These are phyloP conservation scores for Zaprionus davidi DNA, from an alignment of 1,140 invertebrate species.

Conservation along the genomic window DNA sequence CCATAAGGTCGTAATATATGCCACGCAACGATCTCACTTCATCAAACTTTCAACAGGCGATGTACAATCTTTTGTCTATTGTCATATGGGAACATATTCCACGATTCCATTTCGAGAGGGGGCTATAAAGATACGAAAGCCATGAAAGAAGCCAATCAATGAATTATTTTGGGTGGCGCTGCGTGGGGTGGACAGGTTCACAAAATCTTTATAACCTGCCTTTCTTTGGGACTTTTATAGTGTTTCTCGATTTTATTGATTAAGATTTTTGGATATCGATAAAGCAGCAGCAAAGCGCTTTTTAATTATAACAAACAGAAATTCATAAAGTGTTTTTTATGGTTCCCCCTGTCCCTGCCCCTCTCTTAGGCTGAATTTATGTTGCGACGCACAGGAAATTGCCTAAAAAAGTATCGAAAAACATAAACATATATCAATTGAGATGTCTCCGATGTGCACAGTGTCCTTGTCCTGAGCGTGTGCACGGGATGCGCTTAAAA, in stretches of 20 bases:
- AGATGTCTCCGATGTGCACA: constrained; percentile 19
- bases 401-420: constrained; percentile 50
- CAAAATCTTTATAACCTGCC: constrained; percentile 54
- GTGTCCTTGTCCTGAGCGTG: constrained; percentile 63
- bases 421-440: constrained; percentile 72
- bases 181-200: constrained; percentile 59
- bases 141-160: constrained; percentile 72
- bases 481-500: constrained; percentile 79
- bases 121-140: constrained; percentile 60
- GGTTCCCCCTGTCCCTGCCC: background rate
- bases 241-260: constrained; percentile 45
- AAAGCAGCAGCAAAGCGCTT: constrained; percentile 30
- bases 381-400: constrained; percentile 59
- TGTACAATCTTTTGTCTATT: constrained; percentile 65
- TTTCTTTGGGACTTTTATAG: constrained; percentile 50
- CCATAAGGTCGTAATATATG: constrained; percentile 40
- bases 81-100: constrained; percentile 29
- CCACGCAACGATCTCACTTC: constrained; percentile 66
- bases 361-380: background rate
- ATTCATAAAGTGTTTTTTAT: constrained; percentile 27
- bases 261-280: constrained; percentile 22
- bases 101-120: constrained; percentile 36
- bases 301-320: constrained; percentile 44
- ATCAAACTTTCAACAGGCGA: constrained; percentile 73
- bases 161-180: constrained; percentile 64